These are phyloP conservation scores for Bombus balteatus DNA, from an alignment of 1,140 invertebrate genomes.

Conservation along the genomic window DNA sequence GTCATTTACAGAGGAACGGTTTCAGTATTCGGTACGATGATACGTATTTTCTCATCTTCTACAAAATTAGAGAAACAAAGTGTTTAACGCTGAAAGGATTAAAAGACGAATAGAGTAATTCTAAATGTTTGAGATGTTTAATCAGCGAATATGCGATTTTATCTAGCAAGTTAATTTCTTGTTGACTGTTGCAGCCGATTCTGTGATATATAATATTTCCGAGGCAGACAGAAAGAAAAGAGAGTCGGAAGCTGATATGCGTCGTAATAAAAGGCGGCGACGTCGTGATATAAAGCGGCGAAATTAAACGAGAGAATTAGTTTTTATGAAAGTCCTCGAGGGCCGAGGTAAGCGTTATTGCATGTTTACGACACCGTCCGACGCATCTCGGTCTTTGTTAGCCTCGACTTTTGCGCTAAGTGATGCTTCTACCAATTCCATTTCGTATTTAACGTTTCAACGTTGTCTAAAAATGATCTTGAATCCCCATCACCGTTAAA, in stretches of 20 bases:
- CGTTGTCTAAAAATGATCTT: not conserved
- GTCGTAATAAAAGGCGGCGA: conserved; percentile 38
- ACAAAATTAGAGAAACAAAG: not conserved
- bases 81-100: not conserved
- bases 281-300: conserved; percentile 43
- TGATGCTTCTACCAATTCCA: not conserved
- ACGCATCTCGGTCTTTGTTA: conserved; percentile 6
- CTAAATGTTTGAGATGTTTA: not conserved
- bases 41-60: too few relatives aligned
- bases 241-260: conserved; percentile 13
- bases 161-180: not conserved
- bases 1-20: not conserved
- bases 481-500: not conserved
- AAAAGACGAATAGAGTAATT: not conserved
- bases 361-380: conserved; percentile 24
- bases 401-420: not conserved
- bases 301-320: conserved; percentile 57
- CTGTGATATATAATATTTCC: not conserved
- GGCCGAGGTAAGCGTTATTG: conserved; percentile 29
- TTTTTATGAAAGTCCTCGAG: conserved; percentile 43
- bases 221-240: not conserved
- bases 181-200: not conserved
- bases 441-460: not conserved
- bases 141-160: not conserved
- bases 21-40: not conserved